Percentiles rank a stretch among this genome's conserved stretches.
Evolutionary conservation across 2,797 vertebrate species (phyloP).

Genomic region (Saxicola maurus): DNA sequence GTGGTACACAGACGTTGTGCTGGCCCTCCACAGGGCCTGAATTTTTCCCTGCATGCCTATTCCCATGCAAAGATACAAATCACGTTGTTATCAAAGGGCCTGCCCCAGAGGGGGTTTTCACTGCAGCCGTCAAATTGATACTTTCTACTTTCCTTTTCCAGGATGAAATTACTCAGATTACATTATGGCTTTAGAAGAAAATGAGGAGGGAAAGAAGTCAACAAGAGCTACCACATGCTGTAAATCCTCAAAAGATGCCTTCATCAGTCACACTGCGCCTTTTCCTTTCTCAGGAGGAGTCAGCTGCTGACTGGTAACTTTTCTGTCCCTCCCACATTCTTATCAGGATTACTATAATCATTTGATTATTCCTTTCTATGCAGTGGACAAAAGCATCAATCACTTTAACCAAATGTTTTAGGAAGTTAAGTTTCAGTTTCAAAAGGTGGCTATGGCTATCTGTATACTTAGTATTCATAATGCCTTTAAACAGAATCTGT

Average conservation of each 20-base stretch:
- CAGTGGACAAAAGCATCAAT: constrained; percentile 25
- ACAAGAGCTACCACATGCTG: neutral
- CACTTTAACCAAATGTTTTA: constrained; percentile 33
- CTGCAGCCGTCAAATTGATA: neutral
- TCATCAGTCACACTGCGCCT: neutral
- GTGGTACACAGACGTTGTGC: neutral
- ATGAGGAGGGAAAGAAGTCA: neutral
- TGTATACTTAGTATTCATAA: constrained; percentile 12
- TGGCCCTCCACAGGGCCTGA: neutral
- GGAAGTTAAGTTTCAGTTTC: constrained; percentile 31
- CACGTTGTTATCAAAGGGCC: neutral
- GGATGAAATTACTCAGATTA: constrained; percentile 7
- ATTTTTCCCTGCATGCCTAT: neutral
- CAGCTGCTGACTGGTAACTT: neutral
- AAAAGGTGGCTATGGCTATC: neutral
- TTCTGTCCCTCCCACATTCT: neutral
- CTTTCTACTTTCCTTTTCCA: neutral
- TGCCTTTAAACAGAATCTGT: constrained; percentile 30
- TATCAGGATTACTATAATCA: constrained; percentile 16
- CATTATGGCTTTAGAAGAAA: neutral
- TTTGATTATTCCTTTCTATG: constrained; percentile 23
- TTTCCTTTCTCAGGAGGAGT: neutral
- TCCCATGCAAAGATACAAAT: neutral
- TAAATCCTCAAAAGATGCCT: neutral
- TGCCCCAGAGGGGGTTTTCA: neutral